A percentile compares a stretch with the other conserved stretches of the same genome.
phyloP scores from a whole-genome alignment of 1,140 invertebrate genomes.

The Heliconius congener region DNA sequence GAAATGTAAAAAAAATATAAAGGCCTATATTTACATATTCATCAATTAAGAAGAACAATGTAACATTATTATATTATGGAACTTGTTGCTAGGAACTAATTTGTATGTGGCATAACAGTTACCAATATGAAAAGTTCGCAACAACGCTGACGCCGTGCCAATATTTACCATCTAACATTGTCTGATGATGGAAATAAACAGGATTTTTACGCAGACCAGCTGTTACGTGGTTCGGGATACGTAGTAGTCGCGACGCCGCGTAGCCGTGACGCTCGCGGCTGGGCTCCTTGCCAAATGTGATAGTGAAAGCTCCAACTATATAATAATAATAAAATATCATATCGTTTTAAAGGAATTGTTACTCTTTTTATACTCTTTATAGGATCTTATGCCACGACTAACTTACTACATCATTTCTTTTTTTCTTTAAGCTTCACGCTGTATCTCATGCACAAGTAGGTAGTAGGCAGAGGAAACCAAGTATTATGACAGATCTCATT shows the following conservation, averaged over 20 bases:
- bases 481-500: too few relatives aligned
- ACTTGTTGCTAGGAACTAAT: not conserved
- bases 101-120: not conserved
- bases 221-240: conserved; percentile 28
- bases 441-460: too few relatives aligned
- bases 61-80: not conserved
- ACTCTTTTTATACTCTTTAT: not conserved
- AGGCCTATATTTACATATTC: not conserved
- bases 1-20: not conserved
- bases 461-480: too few relatives aligned
- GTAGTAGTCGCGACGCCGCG: conserved; percentile 18
- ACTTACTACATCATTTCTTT: too few relatives aligned
- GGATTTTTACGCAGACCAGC: conserved; percentile 17
- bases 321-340: not conserved
- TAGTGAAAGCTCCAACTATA: conserved; percentile 24
- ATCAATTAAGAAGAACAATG: not conserved
- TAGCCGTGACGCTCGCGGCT: conserved; percentile 12
- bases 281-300: conserved; percentile 27
- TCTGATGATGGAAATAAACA: conserved; percentile 33
- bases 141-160: conserved; percentile 5
- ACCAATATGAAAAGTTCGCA: not conserved
- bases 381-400: too few relatives aligned
- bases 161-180: conserved; percentile 29
- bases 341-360: not conserved
- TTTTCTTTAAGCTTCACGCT: too few relatives aligned